Evolutionary conservation across 2,888 invertebrate genomes (phyloP), one percentile per base, ranked within the genome.

Genomic region (Cryptocheilus praepositus): DNA sequence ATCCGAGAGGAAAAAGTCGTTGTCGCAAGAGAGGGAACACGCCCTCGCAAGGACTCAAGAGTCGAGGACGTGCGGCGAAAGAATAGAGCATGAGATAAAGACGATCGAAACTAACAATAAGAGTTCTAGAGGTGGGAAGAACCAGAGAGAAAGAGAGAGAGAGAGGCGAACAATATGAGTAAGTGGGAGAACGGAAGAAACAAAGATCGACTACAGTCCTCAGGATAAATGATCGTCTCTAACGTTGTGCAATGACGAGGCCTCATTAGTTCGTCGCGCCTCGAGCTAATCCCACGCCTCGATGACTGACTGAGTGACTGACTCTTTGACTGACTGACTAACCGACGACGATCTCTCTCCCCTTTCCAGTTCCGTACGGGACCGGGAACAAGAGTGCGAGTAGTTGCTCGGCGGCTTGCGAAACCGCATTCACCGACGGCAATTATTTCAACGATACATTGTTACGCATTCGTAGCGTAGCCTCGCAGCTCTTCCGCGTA

Each of bases 221-320:
- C 64, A 45, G 64, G 49, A 73, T 70, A 74, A 63, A 52, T 52
- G 22, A 45, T 44, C 36, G 44, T 59, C 55, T 52, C 58, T 77
- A 71, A 76, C 64, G 63, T 78, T 76, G 77, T 74, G 67, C 66
- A 78, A 76, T 60, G 44, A 46, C 62, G 43, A 49, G 8, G 44
- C 64, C 67, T 73, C 76, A 73, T 78, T 78, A 76, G 52, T 64
- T 64, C 67, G 67, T 69, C 64, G 51, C 67, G 45, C 57, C 69
- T 64, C 45, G 64, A 80, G 76, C 72, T 74, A 79, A 80, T 84
- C 80, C 77, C 80, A 83, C 80, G 83, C 79, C 72, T 80, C 70
- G 77, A 77, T 81, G 71, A 74, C 71, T 72, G 69, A 73, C 79
- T 73, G 56, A 56, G n/a, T 55, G 21, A n/a, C 56, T 57, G 43